Evolutionary conservation across 2,113 vertebrate genomes (phyloP).

Genomic region (Peromyscus leucopus): DNA sequence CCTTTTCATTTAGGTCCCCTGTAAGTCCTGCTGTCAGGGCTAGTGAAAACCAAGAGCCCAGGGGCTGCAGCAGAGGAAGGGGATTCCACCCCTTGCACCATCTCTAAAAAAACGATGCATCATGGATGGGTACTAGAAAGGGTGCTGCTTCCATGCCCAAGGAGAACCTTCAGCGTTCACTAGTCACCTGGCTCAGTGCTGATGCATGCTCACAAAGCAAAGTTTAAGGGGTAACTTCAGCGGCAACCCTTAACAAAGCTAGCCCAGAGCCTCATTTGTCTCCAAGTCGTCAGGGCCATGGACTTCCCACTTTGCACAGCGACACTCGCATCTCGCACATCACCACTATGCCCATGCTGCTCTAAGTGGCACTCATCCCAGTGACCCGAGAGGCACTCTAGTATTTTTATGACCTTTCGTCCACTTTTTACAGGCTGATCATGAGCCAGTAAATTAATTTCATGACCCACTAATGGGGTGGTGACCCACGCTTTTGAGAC

Average conservation of each 20-base stretch:
- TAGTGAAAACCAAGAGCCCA: background rate
- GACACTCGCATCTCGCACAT: fast-evolving
- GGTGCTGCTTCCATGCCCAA: fast-evolving
- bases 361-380: fast-evolving
- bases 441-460: background rate
- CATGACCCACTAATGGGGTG: background rate
- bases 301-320: fast-evolving
- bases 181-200: fast-evolving
- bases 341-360: fast-evolving
- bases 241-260: too few relatives aligned
- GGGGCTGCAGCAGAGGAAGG: background rate
- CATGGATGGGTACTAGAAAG: background rate
- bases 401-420: background rate
- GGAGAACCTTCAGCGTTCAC: fast-evolving
- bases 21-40: fast-evolving
- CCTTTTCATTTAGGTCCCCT: background rate
- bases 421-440: background rate
- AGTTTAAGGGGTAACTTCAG: fast-evolving
- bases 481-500: background rate
- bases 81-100: too few relatives aligned
- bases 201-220: background rate
- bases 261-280: fast-evolving
- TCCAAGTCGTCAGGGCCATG: fast-evolving
- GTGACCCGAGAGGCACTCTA: fast-evolving
- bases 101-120: background rate